phyloP scores from a whole-genome alignment of 2,888 invertebrate species.

The Sabatieria punctata region DNA sequence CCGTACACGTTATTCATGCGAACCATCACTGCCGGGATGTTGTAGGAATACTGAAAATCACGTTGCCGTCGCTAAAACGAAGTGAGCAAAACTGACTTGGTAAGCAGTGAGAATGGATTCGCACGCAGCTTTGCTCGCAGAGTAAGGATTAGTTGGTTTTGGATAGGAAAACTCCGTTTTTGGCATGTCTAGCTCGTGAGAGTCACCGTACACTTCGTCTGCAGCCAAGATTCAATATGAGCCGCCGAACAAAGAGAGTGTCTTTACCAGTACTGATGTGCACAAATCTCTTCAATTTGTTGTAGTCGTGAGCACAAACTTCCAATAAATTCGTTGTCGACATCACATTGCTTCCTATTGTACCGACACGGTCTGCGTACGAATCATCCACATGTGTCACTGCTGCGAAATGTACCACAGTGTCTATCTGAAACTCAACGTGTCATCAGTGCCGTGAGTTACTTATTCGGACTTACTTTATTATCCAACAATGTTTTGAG shows the following conservation, averaged over 20 bases:
- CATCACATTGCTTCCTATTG: conserved; percentile 14
- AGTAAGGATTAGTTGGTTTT: conserved; percentile 29
- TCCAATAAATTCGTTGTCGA: too few relatives aligned
- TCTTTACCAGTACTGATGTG: conserved; percentile 23
- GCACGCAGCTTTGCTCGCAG: conserved; percentile 27
- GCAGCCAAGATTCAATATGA: too few relatives aligned
- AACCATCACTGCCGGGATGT: conserved; percentile 29
- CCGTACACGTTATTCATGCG: conserved; percentile 23
- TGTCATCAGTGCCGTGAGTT: too few relatives aligned
- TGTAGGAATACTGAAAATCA: conserved; percentile 26
- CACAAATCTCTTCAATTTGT: conserved; percentile 3
- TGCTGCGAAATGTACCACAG: conserved; percentile 28
- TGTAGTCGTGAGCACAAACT: neutral
- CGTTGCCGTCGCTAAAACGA: too few relatives aligned
- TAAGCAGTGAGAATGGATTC: conserved; percentile 24
- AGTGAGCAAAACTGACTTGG: conserved; percentile 18
- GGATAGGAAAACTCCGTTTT: conserved; percentile 21
- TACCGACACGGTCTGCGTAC: conserved; percentile 26
- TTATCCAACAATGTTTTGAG: too few relatives aligned
- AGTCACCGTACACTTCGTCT: conserved; percentile 35
- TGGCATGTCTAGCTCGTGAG: conserved; percentile 19
- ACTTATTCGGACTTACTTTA: too few relatives aligned
- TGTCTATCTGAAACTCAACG: conserved; percentile 20
- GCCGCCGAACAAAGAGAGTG: too few relatives aligned
- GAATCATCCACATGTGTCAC: conserved; percentile 30